phyloP scores from a whole-genome alignment of 2,113 vertebrate species.

The Seriola aureovittata region DNA sequence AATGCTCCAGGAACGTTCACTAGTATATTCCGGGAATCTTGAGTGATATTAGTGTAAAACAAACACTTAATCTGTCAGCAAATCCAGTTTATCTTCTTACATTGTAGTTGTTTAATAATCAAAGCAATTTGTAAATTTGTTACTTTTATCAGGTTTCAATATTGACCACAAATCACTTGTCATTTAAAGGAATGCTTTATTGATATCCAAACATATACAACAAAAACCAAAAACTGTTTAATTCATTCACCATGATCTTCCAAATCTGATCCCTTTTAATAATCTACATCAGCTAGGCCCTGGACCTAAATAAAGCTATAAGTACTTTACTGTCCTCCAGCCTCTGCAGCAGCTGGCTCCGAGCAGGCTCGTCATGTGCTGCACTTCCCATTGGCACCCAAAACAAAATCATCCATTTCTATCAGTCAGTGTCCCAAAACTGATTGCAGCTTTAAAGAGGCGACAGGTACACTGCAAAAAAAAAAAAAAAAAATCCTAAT shows the following conservation, averaged over 20 bases:
- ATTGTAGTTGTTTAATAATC: too few relatives aligned
- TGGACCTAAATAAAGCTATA: conserved; percentile 60
- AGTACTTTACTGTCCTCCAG: conserved; percentile 28
- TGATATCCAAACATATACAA: conserved; percentile 83
- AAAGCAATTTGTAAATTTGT: neutral
- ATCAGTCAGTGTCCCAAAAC: conserved; percentile 4
- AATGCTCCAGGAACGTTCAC: too few relatives aligned
- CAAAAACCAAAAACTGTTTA: conserved; percentile 66
- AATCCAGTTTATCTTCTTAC: too few relatives aligned
- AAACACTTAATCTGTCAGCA: too few relatives aligned
- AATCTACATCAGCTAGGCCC: conserved; percentile 53
- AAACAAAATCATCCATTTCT: conserved; percentile 30
- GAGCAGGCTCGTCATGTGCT: conserved; percentile 33
- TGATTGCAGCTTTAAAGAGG: conserved; percentile 8
- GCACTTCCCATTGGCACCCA: conserved; percentile 44
- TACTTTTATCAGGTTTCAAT: neutral
- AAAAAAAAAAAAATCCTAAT: neutral
- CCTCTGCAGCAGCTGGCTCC: conserved; percentile 31
- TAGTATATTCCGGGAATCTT: too few relatives aligned
- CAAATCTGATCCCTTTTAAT: conserved; percentile 72
- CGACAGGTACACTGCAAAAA: neutral
- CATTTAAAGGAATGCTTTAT: conserved; percentile 88
- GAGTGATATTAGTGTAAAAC: too few relatives aligned
- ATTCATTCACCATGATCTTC: conserved; percentile 54
- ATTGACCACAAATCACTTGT: conserved; percentile 9